These are phyloP conservation scores for Thyatira batis DNA, from an alignment of 2,888 invertebrate genomes.

Conservation along the genomic window DNA sequence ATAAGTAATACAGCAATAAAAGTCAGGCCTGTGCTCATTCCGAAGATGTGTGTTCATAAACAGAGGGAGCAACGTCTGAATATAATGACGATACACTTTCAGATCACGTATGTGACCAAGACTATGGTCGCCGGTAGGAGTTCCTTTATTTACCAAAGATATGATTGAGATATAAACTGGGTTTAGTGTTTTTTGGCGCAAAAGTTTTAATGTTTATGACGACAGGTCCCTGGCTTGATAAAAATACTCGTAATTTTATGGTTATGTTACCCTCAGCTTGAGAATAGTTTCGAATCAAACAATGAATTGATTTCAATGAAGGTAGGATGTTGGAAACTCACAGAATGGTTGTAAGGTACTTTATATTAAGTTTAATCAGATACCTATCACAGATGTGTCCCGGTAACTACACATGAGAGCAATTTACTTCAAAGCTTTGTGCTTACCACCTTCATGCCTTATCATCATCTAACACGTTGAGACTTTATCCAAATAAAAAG, in stretches of 20 bases:
- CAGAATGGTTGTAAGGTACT: too few species aligned
- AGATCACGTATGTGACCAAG: slow-evolving; percentile 42
- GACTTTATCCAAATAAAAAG: too few species aligned
- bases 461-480: too few species aligned
- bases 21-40: slow-evolving; percentile 30
- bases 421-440: too few species aligned
- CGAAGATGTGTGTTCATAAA: slow-evolving; percentile 41
- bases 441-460: too few species aligned
- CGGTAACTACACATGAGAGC: too few species aligned
- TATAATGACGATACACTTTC: slow-evolving; percentile 45
- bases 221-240: neutral
- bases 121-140: slow-evolving; percentile 33
- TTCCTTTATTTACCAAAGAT: neutral
- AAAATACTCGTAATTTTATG: neutral
- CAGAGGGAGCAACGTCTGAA: slow-evolving; percentile 38
- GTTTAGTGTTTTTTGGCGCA: neutral
- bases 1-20: slow-evolving; percentile 43
- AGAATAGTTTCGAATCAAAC: neutral
- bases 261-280: neutral
- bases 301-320: too few species aligned
- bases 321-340: too few species aligned
- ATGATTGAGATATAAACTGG: neutral
- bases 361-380: too few species aligned
- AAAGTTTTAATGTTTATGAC: neutral
- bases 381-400: too few species aligned